Percentiles rank a stretch among this genome's conserved stretches.
These are phyloP conservation scores for Proterorhinus semilunaris DNA, from an alignment of 2,113 vertebrate species.

Conservation along the genomic window DNA sequence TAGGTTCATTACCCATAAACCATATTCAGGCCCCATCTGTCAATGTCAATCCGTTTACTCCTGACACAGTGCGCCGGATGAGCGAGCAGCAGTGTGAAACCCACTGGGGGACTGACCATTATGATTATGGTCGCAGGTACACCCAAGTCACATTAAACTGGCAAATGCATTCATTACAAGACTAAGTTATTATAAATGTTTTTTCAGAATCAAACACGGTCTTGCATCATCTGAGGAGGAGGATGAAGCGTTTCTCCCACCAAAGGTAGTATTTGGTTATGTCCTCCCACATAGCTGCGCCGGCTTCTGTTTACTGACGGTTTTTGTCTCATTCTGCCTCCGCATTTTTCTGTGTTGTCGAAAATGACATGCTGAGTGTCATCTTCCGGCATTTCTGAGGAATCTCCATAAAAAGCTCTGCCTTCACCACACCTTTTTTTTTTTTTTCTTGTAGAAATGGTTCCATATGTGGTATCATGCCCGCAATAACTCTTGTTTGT, in stretches of 20 bases:
- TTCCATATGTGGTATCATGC: slow-evolving; percentile 48
- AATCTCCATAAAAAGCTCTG: slow-evolving; percentile 22
- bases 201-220: slow-evolving; percentile 73
- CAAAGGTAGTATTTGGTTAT: slow-evolving; percentile 54
- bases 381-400: slow-evolving; percentile 50
- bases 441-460: slow-evolving; percentile 20
- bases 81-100: slow-evolving; percentile 76
- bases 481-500: neutral
- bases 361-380: slow-evolving; percentile 50
- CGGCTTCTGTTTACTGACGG: slow-evolving; percentile 44
- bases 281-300: slow-evolving; percentile 29
- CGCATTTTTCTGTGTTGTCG: slow-evolving; percentile 45
- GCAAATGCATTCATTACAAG: neutral
- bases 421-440: neutral
- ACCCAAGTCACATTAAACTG: neutral
- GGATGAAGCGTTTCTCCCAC: slow-evolving; percentile 68
- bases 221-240: slow-evolving; percentile 72
- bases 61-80: slow-evolving; percentile 76
- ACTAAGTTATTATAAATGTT: neutral
- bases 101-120: slow-evolving; percentile 62
- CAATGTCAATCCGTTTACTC: slow-evolving; percentile 95
- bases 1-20: slow-evolving; percentile 43
- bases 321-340: slow-evolving; percentile 51
- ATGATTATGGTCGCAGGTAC: slow-evolving; percentile 64
- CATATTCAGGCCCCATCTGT: slow-evolving; percentile 71